A percentile compares a stretch with the other conserved stretches of the same genome.
Evolutionary conservation across 2,113 vertebrate genomes (phyloP).

Genomic region (Embiotoca jacksoni): DNA sequence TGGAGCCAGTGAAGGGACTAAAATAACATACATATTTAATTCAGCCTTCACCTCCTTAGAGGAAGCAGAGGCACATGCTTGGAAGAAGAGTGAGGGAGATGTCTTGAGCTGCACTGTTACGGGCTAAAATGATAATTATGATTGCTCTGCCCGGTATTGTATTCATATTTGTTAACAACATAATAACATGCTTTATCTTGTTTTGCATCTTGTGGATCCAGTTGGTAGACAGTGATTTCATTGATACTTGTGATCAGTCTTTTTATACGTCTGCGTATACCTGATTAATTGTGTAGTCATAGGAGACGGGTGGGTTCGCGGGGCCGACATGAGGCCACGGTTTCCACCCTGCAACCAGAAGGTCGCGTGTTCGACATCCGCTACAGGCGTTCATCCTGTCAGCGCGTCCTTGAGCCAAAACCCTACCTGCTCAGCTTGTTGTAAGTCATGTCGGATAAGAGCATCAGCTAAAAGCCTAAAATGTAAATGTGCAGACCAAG

Average conservation of each 20-base stretch:
- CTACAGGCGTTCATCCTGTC: slow-evolving; percentile 19
- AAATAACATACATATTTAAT: slow-evolving; percentile 54
- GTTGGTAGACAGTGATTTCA: background rate
- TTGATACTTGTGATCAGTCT: no score
- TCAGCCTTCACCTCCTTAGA: slow-evolving; percentile 36
- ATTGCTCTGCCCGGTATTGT: background rate
- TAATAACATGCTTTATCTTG: background rate
- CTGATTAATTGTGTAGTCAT: no score
- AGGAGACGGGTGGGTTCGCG: no score
- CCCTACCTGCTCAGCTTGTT: slow-evolving; percentile 23
- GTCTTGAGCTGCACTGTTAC: background rate
- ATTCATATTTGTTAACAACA: background rate
- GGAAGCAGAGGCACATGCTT: slow-evolving; percentile 17
- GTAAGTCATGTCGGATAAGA: slow-evolving; percentile 14
- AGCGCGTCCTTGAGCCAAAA: slow-evolving; percentile 14
- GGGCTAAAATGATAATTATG: background rate
- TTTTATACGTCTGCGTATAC: no score
- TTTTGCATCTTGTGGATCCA: no score
- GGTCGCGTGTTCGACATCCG: slow-evolving; percentile 24
- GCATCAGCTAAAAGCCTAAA: slow-evolving; percentile 59
- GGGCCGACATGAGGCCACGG: background rate
- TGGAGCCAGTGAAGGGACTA: slow-evolving; percentile 36
- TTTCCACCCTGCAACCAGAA: background rate
- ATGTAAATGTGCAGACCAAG: slow-evolving; percentile 56
- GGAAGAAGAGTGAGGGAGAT: background rate